A percentile compares a stretch with the other conserved stretches of the same genome.
Evolutionary conservation across 2,797 vertebrate genomes (phyloP).

Genomic region (Furcifer pardalis): DNA sequence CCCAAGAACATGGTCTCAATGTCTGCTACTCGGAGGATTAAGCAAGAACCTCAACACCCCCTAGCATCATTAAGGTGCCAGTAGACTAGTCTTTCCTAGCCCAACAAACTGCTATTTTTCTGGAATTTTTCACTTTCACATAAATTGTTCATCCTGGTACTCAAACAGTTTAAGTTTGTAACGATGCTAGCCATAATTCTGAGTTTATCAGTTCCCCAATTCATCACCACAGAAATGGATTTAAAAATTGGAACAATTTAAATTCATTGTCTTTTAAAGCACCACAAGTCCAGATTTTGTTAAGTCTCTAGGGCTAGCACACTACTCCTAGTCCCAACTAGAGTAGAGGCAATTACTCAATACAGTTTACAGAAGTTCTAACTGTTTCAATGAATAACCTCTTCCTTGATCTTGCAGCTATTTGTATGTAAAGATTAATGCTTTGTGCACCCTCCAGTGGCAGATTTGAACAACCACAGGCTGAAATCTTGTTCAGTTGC

Average conservation of each 20-base stretch:
- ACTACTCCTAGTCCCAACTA: too few species aligned
- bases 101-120: background rate
- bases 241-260: background rate
- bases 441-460: conserved; percentile 62
- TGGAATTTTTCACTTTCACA: background rate
- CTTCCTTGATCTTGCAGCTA: too few species aligned
- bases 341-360: too few species aligned
- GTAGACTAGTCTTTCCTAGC: background rate
- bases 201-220: background rate
- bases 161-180: background rate
- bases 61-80: background rate
- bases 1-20: too few species aligned
- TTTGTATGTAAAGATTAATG: background rate
- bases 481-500: too few species aligned
- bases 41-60: background rate
- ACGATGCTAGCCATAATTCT: background rate
- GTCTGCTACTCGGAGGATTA: background rate
- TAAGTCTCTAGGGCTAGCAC: rapidly evolving
- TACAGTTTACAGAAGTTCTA: too few species aligned
- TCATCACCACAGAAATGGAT: background rate
- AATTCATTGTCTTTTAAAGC: background rate
- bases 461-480: too few species aligned
- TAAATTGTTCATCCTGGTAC: background rate
- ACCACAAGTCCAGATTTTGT: background rate
- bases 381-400: too few species aligned